phyloP scores from a whole-genome alignment of 2,797 vertebrate genomes.

The Lycodopsis pacificus region DNA sequence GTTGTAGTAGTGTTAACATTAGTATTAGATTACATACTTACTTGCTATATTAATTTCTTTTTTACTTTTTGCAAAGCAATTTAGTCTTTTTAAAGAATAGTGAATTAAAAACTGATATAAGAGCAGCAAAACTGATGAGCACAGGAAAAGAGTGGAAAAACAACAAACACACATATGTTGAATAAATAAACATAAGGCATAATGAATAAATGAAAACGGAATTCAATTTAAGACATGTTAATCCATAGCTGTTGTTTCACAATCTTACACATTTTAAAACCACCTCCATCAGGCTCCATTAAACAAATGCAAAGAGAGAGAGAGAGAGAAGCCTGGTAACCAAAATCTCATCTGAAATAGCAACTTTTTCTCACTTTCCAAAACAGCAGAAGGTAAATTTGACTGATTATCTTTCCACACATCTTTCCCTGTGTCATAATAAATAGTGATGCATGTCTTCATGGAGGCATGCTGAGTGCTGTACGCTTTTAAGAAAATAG shows the following conservation, averaged over 20 bases:
- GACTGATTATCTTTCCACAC: not conserved
- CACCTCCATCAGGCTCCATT: not conserved
- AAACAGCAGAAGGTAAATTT: constrained; percentile 18
- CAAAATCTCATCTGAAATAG: not conserved
- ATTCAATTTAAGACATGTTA: not conserved
- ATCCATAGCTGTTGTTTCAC: not conserved
- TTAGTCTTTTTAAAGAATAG: not conserved
- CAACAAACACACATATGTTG: not conserved
- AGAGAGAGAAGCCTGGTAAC: not conserved
- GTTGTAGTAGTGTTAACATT: not conserved
- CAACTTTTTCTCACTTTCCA: constrained; percentile 17
- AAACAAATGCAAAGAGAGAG: constrained; percentile 1
- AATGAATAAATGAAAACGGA: not conserved
- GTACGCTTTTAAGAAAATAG: not conserved
- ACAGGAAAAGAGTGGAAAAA: not conserved
- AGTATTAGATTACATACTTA: constrained; percentile 10
- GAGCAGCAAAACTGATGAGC: constrained; percentile 1
- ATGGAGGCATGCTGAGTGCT: not conserved
- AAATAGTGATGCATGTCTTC: constrained; percentile 1
- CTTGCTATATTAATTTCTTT: constrained; percentile 20
- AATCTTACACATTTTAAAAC: not conserved
- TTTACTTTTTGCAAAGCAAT: not conserved
- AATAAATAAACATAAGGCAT: constrained; percentile 11
- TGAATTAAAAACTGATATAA: constrained; percentile 2
- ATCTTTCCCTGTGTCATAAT: not conserved